A percentile compares a stretch with the other conserved stretches of the same genome.
phyloP scores from a whole-genome alignment of 1,140 invertebrate species.

The Zeugodacus cucurbitae region DNA sequence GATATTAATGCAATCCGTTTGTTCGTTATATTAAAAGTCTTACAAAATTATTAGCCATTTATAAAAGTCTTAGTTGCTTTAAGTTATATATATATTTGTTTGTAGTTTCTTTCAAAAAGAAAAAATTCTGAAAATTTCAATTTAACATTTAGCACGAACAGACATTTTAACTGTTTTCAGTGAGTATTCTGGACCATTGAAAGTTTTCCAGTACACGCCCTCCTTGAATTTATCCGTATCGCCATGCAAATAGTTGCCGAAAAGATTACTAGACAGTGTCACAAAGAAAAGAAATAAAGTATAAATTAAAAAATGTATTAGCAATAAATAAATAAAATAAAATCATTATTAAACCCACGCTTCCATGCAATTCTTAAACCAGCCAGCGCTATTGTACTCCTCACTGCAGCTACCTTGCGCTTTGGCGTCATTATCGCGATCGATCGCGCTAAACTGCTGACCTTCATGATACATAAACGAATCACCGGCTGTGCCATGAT shows the following conservation, averaged over 20 bases:
- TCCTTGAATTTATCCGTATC: neutral
- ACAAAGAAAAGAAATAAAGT: neutral
- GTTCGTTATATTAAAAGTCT: too few relatives aligned
- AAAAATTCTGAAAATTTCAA: neutral
- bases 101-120: too few relatives aligned
- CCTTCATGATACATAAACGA: slow-evolving; percentile 51
- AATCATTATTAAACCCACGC: neutral
- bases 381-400: slow-evolving; percentile 53
- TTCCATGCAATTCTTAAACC: slow-evolving; percentile 46
- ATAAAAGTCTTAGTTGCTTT: too few relatives aligned
- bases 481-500: slow-evolving; percentile 53
- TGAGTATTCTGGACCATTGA: neutral
- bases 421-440: slow-evolving; percentile 52
- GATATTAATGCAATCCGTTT: too few relatives aligned
- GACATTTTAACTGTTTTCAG: neutral
- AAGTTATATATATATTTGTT: too few relatives aligned
- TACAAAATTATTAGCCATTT: too few relatives aligned
- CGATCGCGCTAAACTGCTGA: slow-evolving; percentile 56
- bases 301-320: neutral
- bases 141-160: neutral
- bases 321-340: too few relatives aligned
- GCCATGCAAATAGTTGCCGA: neutral
- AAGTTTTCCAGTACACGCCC: slow-evolving; percentile 4
- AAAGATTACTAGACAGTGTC: neutral
- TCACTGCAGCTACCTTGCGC: slow-evolving; percentile 52